Evolutionary conservation across 2,113 vertebrate genomes (phyloP), one percentile per base, ranked within the genome.

Genomic region (Ancistrus triradiatus): DNA sequence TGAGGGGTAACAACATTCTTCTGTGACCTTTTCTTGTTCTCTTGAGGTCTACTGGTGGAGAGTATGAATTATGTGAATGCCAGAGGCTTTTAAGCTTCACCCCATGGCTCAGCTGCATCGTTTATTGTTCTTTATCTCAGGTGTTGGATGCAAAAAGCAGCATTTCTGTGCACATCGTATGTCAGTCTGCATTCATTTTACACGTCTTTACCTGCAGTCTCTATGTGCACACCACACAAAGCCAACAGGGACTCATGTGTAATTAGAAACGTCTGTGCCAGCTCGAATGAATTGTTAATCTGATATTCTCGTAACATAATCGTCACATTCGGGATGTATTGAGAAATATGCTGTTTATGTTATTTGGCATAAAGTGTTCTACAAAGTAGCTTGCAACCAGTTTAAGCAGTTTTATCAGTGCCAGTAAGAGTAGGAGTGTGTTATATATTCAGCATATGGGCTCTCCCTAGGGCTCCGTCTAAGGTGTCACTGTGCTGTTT

Each of bases 381-480:
- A n/a, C n/a, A n/a, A n/a, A n/a, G n/a, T n/a, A n/a, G n/a, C n/a
- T 40, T 53, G 52, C 59, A 63, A 51, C 51, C 58, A 51, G 63
- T 15, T 40, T 48, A 3, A 9, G 18, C 24, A 40, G 14, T 21
- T 19, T 21, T 6, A 49, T 9, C 18, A 46, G 14, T 28, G 27
- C 17, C 27, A 37, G 28, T 44, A 19, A 69, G 64, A 40, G 48
- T 71, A 75, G 63, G 52, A 67, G 65, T 52, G 37, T 61, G 43
- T 43, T 9, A 10, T 19, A 10, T 19, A 15, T 22, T 44, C 57
- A 66, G 42, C 79, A 77, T 80, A 78, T 74, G 77, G 70, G 50
- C 66, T 75, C 79, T 76, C 74, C 70, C 70, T 65, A 52, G 31
- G 59, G 18, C 33, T 57, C 35, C 70, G 73, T 68, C 71, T 83